These are phyloP conservation scores for Bombyx huttoni DNA, from an alignment of 2,888 invertebrate genomes.

Conservation along the genomic window DNA sequence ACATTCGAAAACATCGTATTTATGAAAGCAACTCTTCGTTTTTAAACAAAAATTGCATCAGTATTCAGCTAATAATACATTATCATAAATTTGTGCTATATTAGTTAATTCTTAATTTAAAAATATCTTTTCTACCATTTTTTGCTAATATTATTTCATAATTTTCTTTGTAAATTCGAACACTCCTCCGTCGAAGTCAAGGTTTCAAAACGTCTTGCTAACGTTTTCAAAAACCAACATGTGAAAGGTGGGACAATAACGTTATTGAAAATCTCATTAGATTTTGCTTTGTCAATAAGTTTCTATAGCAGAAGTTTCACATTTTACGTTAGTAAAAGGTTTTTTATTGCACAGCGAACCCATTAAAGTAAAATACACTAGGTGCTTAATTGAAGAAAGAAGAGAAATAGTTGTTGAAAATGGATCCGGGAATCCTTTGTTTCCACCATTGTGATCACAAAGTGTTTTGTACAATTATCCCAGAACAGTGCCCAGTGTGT, in stretches of 20 bases:
- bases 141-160: no score
- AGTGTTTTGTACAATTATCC: slow-evolving; percentile 86
- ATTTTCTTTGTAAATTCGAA: not conserved
- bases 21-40: not conserved
- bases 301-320: slow-evolving; percentile 19
- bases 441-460: slow-evolving; percentile 90
- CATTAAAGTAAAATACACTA: slow-evolving; percentile 11
- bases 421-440: slow-evolving; percentile 89
- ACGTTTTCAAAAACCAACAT: slow-evolving; percentile 10
- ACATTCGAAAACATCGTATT: slow-evolving; percentile 11
- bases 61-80: no score
- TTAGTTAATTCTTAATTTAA: no score
- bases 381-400: slow-evolving; percentile 35
- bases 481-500: slow-evolving; percentile 85
- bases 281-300: slow-evolving; percentile 36
- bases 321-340: slow-evolving; percentile 21
- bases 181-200: not conserved
- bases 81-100: no score
- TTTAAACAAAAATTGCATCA: no score
- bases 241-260: slow-evolving; percentile 41
- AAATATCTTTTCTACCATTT: no score
- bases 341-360: slow-evolving; percentile 12
- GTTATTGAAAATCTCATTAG: slow-evolving; percentile 27
- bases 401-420: slow-evolving; percentile 32
- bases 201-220: slow-evolving; percentile 8